Conservation (phyloP, 2,888 invertebrate species). For the Hoplodrina blanda region DNA sequence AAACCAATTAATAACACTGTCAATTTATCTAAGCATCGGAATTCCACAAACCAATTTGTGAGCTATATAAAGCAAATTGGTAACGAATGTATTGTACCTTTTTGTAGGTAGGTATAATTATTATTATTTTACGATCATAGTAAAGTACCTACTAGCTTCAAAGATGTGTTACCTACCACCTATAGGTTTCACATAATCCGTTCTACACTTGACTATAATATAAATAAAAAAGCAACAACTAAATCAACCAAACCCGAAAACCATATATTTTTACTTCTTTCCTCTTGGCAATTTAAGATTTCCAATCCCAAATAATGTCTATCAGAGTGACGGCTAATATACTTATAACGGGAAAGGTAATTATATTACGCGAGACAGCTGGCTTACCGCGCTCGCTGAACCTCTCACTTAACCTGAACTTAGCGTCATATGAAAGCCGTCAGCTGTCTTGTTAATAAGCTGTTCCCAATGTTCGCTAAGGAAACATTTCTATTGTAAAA, state of each 20-base stretch:
- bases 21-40: conserved; percentile 33
- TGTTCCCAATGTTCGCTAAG: conserved; percentile 28
- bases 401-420: conserved; percentile 42
- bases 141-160: background rate
- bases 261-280: background rate
- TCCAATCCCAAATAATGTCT: conserved; percentile 13
- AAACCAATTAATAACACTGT: conserved; percentile 52
- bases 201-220: background rate
- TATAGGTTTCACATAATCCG: background rate
- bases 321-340: conserved; percentile 25
- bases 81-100: background rate
- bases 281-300: conserved; percentile 8
- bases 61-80: conserved; percentile 13
- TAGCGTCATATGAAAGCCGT: conserved; percentile 33
- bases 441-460: conserved; percentile 50
- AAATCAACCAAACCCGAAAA: background rate
- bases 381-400: conserved; percentile 32
- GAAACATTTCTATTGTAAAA: conserved; percentile 20
- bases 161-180: background rate
- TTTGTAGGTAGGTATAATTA: background rate
- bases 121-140: background rate
- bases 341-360: conserved; percentile 29
- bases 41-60: conserved; percentile 38
- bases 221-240: background rate
- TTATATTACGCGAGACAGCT: conserved; percentile 43